These are phyloP conservation scores for Monopis laevigella DNA, from an alignment of 2,888 invertebrate genomes.

Conservation along the genomic window DNA sequence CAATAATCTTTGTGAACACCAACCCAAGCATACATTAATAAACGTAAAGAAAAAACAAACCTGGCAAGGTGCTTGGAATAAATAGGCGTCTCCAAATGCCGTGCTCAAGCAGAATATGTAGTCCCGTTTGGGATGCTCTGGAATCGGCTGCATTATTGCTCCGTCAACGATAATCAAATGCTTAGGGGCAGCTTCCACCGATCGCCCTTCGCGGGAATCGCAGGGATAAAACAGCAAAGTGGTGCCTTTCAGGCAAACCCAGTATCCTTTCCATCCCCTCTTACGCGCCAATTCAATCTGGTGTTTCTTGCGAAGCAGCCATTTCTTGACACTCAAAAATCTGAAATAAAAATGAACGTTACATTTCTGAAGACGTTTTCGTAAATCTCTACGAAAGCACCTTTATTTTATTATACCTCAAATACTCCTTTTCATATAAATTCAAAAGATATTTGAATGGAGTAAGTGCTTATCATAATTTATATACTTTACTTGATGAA, in stretches of 20 bases:
- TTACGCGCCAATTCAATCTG: constrained; percentile 96
- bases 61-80: constrained; percentile 92
- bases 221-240: constrained; percentile 96
- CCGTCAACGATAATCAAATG: constrained; percentile 96
- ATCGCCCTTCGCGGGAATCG: constrained; percentile 89
- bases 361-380: background rate
- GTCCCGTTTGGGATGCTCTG: constrained; percentile 98
- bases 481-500: background rate
- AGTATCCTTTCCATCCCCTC: constrained; percentile 98
- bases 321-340: constrained; percentile 97
- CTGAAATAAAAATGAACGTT: constrained; percentile 54
- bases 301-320: constrained; percentile 95
- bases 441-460: constrained; percentile 2
- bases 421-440: constrained; percentile 1
- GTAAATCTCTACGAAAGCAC: no score
- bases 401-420: no score
- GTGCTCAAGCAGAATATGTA: constrained; percentile 98
- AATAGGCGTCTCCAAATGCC: constrained; percentile 96
- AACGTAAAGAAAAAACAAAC: constrained; percentile 65
- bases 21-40: no score
- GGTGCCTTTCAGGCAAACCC: constrained; percentile 98
- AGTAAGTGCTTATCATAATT: constrained; percentile 2
- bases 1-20: no score
- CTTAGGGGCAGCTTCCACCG: constrained; percentile 92
- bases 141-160: constrained; percentile 97